Evolutionary conservation across 2,888 invertebrate genomes (phyloP).

Genomic region (Drosophila mimica): DNA sequence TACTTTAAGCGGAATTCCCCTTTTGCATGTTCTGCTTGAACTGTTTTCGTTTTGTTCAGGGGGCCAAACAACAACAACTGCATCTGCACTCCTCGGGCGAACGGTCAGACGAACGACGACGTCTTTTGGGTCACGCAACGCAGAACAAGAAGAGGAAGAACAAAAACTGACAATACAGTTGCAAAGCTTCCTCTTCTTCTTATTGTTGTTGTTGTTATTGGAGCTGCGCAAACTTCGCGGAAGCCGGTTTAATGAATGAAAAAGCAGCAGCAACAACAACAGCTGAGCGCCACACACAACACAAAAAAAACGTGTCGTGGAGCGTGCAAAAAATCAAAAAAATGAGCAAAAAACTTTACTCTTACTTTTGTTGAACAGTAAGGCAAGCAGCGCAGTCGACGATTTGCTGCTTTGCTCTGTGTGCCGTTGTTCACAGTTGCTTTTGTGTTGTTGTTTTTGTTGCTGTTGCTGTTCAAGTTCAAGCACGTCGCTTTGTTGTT

Average conservation of each 20-base stretch:
- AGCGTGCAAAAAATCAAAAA: conserved; percentile 63
- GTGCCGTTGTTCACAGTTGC: conserved; percentile 58
- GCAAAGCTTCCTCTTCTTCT: conserved; percentile 14
- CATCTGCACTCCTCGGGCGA: conserved; percentile 58
- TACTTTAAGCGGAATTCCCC: conserved; percentile 68
- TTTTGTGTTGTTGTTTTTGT: conserved; percentile 34
- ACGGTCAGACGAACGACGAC: conserved; percentile 1
- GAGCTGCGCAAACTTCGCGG: conserved; percentile 62
- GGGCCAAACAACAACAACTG: conserved; percentile 27
- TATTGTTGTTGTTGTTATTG: conserved; percentile 27
- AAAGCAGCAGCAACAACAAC: conserved; percentile 70
- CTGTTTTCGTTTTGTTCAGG: conserved; percentile 55
- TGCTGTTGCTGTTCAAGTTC: conserved; percentile 55
- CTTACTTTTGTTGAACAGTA: conserved; percentile 73
- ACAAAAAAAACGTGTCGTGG: conserved; percentile 63
- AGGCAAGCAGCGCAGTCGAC: conserved; percentile 43
- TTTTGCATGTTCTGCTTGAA: conserved; percentile 64
- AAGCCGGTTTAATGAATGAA: conserved; percentile 81
- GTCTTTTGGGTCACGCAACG: conserved; percentile 72
- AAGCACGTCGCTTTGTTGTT: conserved; percentile 30
- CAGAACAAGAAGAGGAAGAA: conserved; percentile 43
- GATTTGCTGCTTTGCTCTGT: conserved; percentile 36
- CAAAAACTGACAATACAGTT: conserved; percentile 29
- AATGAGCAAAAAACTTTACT: conserved; percentile 50
- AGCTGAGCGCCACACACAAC: conserved; percentile 70